phyloP scores from a whole-genome alignment of 2,797 vertebrate genomes.

The Typhlichthys subterraneus region DNA sequence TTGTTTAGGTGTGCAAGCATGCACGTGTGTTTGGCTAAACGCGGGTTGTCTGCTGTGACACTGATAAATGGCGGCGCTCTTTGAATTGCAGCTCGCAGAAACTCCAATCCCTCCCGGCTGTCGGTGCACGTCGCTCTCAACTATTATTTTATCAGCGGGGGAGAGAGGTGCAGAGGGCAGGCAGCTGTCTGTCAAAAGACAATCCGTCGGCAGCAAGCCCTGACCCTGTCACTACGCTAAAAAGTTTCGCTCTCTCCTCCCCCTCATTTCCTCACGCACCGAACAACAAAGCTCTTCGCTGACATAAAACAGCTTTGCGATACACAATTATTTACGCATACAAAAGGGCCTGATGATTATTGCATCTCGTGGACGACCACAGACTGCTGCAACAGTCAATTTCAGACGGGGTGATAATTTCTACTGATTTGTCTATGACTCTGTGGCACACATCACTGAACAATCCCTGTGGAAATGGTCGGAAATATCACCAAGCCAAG shows the following conservation, averaged over 20 bases:
- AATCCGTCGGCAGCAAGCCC: slow-evolving; percentile 46
- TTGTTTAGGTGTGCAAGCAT: slow-evolving; percentile 22
- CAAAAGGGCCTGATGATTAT: slow-evolving; percentile 4
- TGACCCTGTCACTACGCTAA: slow-evolving; percentile 31
- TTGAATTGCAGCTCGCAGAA: slow-evolving; percentile 47
- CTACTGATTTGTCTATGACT: no score
- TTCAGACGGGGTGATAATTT: slow-evolving; percentile 1
- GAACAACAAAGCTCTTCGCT: slow-evolving; percentile 6
- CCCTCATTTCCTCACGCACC: slow-evolving; percentile 22
- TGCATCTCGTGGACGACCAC: background rate
- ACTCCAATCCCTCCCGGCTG: slow-evolving; percentile 61
- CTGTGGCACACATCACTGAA: slow-evolving; percentile 8
- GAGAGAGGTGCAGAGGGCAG: slow-evolving; percentile 34
- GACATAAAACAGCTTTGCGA: background rate
- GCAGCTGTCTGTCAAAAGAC: slow-evolving; percentile 49
- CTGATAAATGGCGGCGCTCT: slow-evolving; percentile 69
- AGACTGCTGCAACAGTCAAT: background rate
- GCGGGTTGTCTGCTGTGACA: slow-evolving; percentile 58
- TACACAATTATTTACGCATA: slow-evolving; percentile 2
- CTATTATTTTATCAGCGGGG: slow-evolving; percentile 68
- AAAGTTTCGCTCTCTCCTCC: slow-evolving; percentile 4
- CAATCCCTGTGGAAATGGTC: slow-evolving; percentile 44
- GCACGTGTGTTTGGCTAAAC: slow-evolving; percentile 30
- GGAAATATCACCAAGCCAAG: slow-evolving; percentile 53
- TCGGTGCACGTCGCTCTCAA: slow-evolving; percentile 51